A percentile compares a stretch with the other conserved stretches of the same genome.
Conservation (phyloP, 2,113 vertebrate genomes). For the Thunnus thynnus region DNA sequence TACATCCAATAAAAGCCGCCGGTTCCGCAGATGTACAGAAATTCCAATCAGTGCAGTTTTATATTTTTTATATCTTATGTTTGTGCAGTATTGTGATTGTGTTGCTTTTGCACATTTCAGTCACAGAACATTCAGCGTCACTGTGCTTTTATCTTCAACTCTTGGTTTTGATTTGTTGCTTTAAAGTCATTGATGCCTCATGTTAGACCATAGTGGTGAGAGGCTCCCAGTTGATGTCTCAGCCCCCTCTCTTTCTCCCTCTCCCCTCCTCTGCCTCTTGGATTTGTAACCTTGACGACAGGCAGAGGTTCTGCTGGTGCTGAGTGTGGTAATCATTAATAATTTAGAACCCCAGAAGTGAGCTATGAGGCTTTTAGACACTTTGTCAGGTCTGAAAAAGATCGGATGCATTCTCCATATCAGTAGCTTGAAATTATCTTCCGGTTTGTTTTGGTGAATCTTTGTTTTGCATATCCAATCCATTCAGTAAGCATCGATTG, state of each 20-base stretch:
- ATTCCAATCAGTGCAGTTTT: conserved; percentile 24
- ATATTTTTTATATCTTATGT: conserved; percentile 47
- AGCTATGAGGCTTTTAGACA: conserved; percentile 81
- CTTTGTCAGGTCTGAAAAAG: conserved; percentile 75
- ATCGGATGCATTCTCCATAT: conserved; percentile 67
- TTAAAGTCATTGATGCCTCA: conserved; percentile 79
- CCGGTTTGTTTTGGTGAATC: conserved; percentile 45
- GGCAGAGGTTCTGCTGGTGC: conserved; percentile 80
- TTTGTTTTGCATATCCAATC: conserved; percentile 9
- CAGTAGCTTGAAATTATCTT: conserved; percentile 55
- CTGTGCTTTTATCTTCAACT: conserved; percentile 72
- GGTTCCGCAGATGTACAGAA: conserved; percentile 1
- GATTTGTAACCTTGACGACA: conserved; percentile 87
- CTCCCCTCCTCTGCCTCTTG: conserved; percentile 65
- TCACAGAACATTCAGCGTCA: conserved; percentile 77
- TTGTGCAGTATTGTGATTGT: conserved; percentile 69
- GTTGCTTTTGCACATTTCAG: conserved; percentile 74
- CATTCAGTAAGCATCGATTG: conserved; percentile 12
- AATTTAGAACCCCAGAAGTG: conserved; percentile 85
- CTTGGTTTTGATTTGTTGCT: conserved; percentile 72
- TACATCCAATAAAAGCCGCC: conserved; percentile 5
- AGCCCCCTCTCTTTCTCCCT: conserved; percentile 19
- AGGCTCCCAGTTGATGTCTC: conserved; percentile 62
- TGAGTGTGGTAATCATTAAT: conserved; percentile 83
- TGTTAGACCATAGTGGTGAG: conserved; percentile 66